phyloP scores from a whole-genome alignment of 2,113 vertebrate species.

The Sinocyclocheilus maitianheensis region DNA sequence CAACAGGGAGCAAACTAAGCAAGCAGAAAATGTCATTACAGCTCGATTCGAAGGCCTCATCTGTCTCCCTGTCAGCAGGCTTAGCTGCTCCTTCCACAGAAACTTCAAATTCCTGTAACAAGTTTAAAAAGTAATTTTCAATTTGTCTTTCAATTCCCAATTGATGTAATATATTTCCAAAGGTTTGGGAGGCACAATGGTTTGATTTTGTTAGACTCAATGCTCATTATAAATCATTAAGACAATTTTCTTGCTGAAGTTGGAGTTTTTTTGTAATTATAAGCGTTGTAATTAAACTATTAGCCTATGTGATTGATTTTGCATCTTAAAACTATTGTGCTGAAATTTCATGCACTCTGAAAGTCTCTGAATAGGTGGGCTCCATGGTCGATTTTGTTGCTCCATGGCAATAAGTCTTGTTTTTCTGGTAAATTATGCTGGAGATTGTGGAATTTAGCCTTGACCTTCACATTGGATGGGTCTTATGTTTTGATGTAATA shows the following conservation, averaged over 20 bases:
- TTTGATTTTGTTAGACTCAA: not conserved
- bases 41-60: conserved; percentile 6
- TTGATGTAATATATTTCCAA: conserved; percentile 6
- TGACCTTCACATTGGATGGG: not conserved
- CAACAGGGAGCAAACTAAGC: conserved; percentile 35
- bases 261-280: not conserved
- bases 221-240: conserved; percentile 21
- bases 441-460: conserved; percentile 2
- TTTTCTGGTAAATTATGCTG: not conserved
- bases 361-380: not conserved
- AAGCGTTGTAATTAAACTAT: not conserved
- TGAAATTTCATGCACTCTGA: not conserved
- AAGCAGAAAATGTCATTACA: conserved; percentile 38
- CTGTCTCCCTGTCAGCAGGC: conserved; percentile 13
- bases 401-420: not conserved
- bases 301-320: conserved; percentile 17
- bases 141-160: conserved; percentile 27
- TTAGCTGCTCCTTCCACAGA: conserved; percentile 1
- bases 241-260: not conserved
- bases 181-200: not conserved
- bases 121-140: conserved; percentile 30
- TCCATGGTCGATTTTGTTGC: not conserved
- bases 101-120: conserved; percentile 8
- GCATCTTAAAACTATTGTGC: not conserved
- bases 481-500: conserved; percentile 27